Base-by-base conservation (phyloP, 2,888 invertebrate genomes). In the Pseudeuparius sepicola region DNA sequence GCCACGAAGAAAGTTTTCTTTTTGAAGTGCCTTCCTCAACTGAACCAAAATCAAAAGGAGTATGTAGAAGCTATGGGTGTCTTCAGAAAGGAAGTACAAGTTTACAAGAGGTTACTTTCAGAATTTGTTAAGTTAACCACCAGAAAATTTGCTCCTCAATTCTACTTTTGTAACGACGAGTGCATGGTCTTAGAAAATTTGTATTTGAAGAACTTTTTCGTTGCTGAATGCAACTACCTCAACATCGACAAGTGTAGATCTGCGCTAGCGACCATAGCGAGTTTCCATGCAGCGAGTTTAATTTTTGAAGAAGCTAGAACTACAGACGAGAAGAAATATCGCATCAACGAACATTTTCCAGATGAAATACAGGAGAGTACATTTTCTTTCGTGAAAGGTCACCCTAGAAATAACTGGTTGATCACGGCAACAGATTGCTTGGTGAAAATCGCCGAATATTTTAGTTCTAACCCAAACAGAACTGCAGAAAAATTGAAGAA, bases 221-320 rank as follows among this genome's bases (percentile, higher is more conserved):
- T n/a, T n/a, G n/a, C n/a, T n/a, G n/a, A n/a, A n/a, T n/a, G n/a
- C n/a, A n/a, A n/a, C 25, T 47, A 41, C 31, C 36, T 51, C 4
- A 40, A 36, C 12, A 12, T 36, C 2, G 28, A 38, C 7, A 37
- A 47, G 32, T 34, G 43, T 12, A 29, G 34, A 23, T 24, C 29
- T 6, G 41, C 42, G 3, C 11, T 51, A 23, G 37, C 27, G 18
- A 41, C 46, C 6, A 45, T 72, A 27, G 66, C 69, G 2, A 60
- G 62, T 41, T 65, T 71, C 43, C 73, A 72, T 41, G 65, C 68
- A 1, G 57, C 65, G n/a, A 59, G 66, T 2, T 59, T 71, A n/a
- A 59, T 71, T 37, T 67, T 57, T 42, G 71, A 72, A 54, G 63
- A 67, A 40, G 56, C 53, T 10, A 45, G 47, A 15, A 43, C 42